Percentiles rank a stretch among this genome's conserved stretches.
Evolutionary conservation across 1,140 invertebrate species (phyloP).

Genomic region (Sarcophaga bullata): DNA sequence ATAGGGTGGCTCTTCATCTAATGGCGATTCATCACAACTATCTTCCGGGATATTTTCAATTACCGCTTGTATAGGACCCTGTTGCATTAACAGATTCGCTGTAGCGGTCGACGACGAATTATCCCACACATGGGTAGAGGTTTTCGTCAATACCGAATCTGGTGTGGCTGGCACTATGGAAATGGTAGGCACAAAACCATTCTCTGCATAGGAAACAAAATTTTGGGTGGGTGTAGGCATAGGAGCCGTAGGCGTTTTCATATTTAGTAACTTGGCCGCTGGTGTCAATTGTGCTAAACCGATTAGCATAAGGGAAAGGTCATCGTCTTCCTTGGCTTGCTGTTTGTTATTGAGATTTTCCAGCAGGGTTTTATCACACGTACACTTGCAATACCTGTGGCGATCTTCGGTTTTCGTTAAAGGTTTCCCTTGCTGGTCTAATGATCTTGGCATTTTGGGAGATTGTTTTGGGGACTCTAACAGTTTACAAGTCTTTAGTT

Average conservation of each 20-base stretch:
- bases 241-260: slow-evolving; percentile 58
- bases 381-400: slow-evolving; percentile 43
- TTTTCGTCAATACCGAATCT: slow-evolving; percentile 68
- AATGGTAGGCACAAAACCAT: slow-evolving; percentile 73
- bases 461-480: slow-evolving; percentile 59
- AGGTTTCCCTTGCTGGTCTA: slow-evolving; percentile 20
- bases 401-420: slow-evolving; percentile 20
- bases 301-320: slow-evolving; percentile 73
- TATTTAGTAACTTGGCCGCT: slow-evolving; percentile 72
- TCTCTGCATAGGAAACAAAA: background rate
- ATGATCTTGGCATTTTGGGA: slow-evolving; percentile 42
- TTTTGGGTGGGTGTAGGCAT: slow-evolving; percentile 36
- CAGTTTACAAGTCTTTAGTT: slow-evolving; percentile 62
- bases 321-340: slow-evolving; percentile 67
- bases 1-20: slow-evolving; percentile 70
- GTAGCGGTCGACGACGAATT: slow-evolving; percentile 49
- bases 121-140: slow-evolving; percentile 62
- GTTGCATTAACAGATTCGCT: slow-evolving; percentile 40
- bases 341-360: background rate
- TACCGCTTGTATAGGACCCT: slow-evolving; percentile 56
- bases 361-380: slow-evolving; percentile 39
- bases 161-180: slow-evolving; percentile 80
- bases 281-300: slow-evolving; percentile 73
- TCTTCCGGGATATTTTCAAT: slow-evolving; percentile 66
- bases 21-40: slow-evolving; percentile 69